phyloP scores from a whole-genome alignment of 2,113 vertebrate genomes.

The Cepphus grylle region DNA sequence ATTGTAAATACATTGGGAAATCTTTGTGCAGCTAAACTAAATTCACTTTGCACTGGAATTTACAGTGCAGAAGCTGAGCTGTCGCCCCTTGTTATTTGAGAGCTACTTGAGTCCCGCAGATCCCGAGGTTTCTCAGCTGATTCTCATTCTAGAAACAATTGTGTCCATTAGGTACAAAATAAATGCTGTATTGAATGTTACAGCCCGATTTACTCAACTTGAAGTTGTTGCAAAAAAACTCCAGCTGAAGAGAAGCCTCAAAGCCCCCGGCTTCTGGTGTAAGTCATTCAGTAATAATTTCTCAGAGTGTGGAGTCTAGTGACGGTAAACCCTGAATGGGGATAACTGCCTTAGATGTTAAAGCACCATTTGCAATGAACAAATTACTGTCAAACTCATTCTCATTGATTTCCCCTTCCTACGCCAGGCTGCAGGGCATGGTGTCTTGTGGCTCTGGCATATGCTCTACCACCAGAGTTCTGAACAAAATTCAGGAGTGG shows the following conservation, averaged over 20 bases:
- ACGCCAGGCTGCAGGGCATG: neutral
- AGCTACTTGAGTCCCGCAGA: neutral
- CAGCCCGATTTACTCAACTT: neutral
- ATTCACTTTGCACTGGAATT: neutral
- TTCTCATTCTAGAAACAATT: neutral
- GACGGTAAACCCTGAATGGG: fast-evolving
- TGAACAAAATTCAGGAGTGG: neutral
- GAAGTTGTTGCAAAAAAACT: neutral
- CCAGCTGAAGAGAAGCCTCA: neutral
- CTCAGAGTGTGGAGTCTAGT: neutral
- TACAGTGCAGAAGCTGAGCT: neutral
- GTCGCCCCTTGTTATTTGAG: neutral
- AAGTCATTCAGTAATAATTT: neutral
- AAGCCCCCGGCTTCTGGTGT: neutral
- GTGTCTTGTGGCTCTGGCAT: neutral
- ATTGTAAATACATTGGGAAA: neutral
- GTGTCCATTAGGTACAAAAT: neutral
- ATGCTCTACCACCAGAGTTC: neutral
- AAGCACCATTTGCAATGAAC: neutral
- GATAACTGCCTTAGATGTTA: neutral
- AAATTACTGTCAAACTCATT: neutral
- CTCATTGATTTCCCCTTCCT: neutral
- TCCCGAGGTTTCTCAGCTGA: neutral
- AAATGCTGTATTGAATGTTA: neutral
- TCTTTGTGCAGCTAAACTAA: neutral